Conservation (phyloP, 2,113 vertebrate genomes). For the Lichenostomus cassidix region DNA sequence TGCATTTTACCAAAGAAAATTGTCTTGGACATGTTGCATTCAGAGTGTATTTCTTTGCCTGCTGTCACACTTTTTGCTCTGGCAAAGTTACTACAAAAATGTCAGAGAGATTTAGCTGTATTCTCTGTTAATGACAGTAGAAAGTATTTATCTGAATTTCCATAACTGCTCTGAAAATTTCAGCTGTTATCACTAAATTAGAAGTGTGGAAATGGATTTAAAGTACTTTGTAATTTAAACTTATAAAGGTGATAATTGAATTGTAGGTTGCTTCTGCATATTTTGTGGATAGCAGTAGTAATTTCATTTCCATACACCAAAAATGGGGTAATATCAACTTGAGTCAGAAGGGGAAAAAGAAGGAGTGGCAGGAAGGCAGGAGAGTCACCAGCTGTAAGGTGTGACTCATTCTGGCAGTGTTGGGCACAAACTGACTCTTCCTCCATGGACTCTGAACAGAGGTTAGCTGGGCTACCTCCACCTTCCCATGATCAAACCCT, state of each 20-base stretch:
- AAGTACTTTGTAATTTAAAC: not conserved
- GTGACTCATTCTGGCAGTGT: rapidly evolving
- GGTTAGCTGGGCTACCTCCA: not conserved
- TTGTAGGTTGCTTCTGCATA: not conserved
- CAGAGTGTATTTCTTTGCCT: not conserved
- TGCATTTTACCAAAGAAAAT: not conserved
- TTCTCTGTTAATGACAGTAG: not conserved
- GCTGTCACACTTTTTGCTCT: not conserved
- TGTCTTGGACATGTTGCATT: not conserved
- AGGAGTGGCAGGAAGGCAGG: not conserved
- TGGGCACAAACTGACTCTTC: not conserved
- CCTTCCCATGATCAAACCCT: not conserved
- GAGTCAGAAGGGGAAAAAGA: not conserved
- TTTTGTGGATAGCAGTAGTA: not conserved
- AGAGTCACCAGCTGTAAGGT: not conserved
- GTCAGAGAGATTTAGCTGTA: not conserved
- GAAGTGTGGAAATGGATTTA: not conserved
- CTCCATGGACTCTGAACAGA: not conserved
- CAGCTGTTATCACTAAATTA: not conserved
- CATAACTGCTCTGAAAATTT: not conserved
- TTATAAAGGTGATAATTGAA: not conserved
- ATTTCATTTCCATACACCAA: not conserved
- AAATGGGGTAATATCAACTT: not conserved
- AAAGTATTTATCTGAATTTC: not conserved
- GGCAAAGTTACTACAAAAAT: not conserved